A percentile compares a stretch with the other conserved stretches of the same genome.
Conservation (phyloP, 2,797 vertebrate genomes). For the Champsocephalus esox region DNA sequence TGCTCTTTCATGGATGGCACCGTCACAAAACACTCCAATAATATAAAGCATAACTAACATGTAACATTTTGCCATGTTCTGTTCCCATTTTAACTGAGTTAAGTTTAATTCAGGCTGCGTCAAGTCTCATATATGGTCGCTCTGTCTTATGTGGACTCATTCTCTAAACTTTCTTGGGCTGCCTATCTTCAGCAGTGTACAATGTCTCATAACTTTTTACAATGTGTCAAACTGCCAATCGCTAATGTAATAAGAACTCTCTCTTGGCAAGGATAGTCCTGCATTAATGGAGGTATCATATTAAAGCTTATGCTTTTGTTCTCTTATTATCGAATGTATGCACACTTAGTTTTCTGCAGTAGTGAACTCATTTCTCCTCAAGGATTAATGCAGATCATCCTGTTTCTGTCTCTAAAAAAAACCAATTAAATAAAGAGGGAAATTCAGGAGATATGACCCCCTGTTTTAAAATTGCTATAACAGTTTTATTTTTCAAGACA, state of each 20-base stretch:
- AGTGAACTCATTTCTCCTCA: conserved; percentile 24
- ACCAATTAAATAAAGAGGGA: conserved; percentile 29
- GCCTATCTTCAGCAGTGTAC: conserved; percentile 20
- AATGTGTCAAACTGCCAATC: conserved; percentile 35
- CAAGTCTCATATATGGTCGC: conserved; percentile 23
- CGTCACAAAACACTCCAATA: conserved; percentile 35
- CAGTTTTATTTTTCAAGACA: conserved; percentile 20
- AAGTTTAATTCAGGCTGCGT: conserved; percentile 42
- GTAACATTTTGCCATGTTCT: conserved; percentile 37
- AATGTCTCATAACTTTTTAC: conserved; percentile 23
- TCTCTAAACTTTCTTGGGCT: conserved; percentile 11
- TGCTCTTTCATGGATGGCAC: conserved; percentile 45
- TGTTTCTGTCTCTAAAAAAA: conserved; percentile 23
- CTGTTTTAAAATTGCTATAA: conserved; percentile 26
- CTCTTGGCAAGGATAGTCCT: conserved; percentile 18
- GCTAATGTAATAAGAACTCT: conserved; percentile 38
- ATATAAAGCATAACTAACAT: conserved; percentile 47
- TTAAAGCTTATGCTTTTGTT: conserved; percentile 37
- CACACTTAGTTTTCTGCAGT: conserved; percentile 21
- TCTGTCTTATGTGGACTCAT: conserved; percentile 31
- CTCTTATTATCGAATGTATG: conserved; percentile 25
- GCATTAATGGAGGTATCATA: conserved; percentile 36
- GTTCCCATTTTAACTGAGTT: conserved; percentile 44
- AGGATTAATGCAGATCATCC: conserved; percentile 39
- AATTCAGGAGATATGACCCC: conserved; percentile 20